Evolutionary conservation across 37 sponge, comb jelly and placozoan species (phyloP).

Genomic region (Amphimedon queenslandica): DNA sequence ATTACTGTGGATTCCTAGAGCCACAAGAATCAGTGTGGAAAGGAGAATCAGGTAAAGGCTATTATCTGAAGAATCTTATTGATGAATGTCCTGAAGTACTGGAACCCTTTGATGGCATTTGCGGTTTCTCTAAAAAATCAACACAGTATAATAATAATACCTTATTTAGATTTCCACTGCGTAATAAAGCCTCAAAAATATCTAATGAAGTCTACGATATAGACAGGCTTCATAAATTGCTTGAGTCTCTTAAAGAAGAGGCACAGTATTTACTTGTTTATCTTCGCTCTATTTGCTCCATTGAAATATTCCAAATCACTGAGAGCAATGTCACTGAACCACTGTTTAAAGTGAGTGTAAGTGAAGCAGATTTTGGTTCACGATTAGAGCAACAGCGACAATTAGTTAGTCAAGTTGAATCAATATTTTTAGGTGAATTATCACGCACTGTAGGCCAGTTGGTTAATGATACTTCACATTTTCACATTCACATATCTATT

Average conservation of each 20-base stretch:
- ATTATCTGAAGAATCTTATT: no score
- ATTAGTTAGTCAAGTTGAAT: constrained; percentile 2
- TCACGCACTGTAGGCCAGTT: background rate
- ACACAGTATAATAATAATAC: no score
- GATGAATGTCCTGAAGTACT: no score
- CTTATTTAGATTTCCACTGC: no score
- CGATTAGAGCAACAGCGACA: background rate
- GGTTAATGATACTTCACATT: constrained; percentile 1
- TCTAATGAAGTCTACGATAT: constrained; percentile 31
- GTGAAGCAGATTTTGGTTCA: background rate
- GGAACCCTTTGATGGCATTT: no score
- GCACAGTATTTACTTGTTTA: constrained; percentile 55
- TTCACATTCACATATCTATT: no score
- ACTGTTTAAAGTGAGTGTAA: no score
- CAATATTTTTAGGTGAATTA: background rate
- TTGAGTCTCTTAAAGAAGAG: constrained; percentile 19
- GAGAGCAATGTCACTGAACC: no score
- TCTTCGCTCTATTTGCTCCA: constrained; percentile 28
- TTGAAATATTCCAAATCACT: constrained; percentile 50
- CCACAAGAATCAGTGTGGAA: no score
- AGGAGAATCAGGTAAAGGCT: no score
- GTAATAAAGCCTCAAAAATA: constrained; percentile 33
- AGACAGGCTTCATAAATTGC: constrained; percentile 13
- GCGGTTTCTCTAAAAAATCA: constrained; percentile 16
- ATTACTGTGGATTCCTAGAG: no score